phyloP scores from a whole-genome alignment of 2,888 invertebrate genomes.

The Aelia acuminata region DNA sequence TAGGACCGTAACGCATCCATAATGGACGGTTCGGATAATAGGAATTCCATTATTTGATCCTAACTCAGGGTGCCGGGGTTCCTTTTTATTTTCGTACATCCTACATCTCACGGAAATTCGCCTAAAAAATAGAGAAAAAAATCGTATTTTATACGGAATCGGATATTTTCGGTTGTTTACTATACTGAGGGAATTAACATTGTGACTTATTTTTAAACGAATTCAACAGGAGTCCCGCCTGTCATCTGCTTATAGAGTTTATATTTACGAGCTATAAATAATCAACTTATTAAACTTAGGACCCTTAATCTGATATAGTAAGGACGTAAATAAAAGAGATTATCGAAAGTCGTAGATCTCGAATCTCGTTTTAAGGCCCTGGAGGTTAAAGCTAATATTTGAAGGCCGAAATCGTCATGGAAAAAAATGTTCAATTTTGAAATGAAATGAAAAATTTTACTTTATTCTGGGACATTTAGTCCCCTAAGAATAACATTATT shows the following conservation, averaged over 20 bases:
- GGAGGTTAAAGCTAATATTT: not conserved
- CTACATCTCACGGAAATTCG: not conserved
- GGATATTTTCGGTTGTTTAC: constrained; percentile 10
- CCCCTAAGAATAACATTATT: too few species aligned
- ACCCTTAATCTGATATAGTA: not conserved
- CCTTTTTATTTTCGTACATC: not conserved
- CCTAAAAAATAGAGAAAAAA: not conserved
- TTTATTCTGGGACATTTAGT: too few species aligned
- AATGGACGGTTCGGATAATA: not conserved
- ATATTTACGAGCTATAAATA: not conserved
- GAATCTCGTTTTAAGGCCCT: not conserved
- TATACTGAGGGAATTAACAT: not conserved
- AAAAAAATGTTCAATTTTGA: too few species aligned
- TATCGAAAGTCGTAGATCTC: not conserved
- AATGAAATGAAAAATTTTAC: too few species aligned
- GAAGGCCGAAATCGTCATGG: too few species aligned
- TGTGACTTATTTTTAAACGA: not conserved
- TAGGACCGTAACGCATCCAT: not conserved
- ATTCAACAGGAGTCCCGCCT: not conserved
- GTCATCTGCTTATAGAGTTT: not conserved
- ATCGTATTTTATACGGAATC: not conserved
- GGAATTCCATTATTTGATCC: constrained; percentile 30
- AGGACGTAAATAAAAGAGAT: not conserved
- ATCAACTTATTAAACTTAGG: not conserved
- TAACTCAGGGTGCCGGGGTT: not conserved